Base-by-base conservation (phyloP, 2,888 invertebrate species). In the Steinernema scapterisci region DNA sequence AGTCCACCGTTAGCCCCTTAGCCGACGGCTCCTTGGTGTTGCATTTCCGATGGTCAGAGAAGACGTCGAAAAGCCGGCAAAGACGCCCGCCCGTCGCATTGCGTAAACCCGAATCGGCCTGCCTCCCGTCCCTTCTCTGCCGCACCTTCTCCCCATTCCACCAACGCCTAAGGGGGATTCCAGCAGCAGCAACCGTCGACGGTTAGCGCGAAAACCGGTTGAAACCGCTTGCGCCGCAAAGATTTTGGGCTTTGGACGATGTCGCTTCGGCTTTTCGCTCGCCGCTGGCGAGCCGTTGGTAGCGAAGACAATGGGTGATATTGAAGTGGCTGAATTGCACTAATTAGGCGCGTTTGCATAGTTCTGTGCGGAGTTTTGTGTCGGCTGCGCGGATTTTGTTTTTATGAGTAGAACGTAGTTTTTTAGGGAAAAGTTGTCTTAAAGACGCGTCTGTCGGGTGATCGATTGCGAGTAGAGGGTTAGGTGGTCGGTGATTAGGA, bases 151-250 rank as follows among this genome's bases (percentile, higher is more conserved):
- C 38, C 38, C 38, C 38, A 38, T 38, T 38, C 38, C 11, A n/a
- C n/a, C n/a, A 52, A 23, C 52, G 52, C 52, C 52, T 52, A 52
- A 63, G 63, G 63, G 31, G 63, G 63, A 63, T 63, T 63, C 63
- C 63, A 31, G 31, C 63, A 25, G 7, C 38, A 3, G 38, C 3
- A 11, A 5, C 9, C 16, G 63, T 31, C 63, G 63, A 25, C 27
- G 48, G 38, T 38, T 38, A 38, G n/a, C 48, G 48, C 48, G 5
- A 48, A 13, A 63, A 63, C 63, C 63, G 63, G 63, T 63, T 63
- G 5, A 25, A 38, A 38, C 25, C 16, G 54, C 21, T 19, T 13
- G 54, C 31, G 63, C 63, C 38, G 5, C n/a, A n/a, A n/a, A n/a
- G 63, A 63, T n/a, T 27, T 63, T 27, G 63, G 31, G 13, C 38